Evolutionary conservation across 1,140 invertebrate species (phyloP), one percentile per base, ranked within the genome.

Genomic region (Ctenoplectra terminalis): DNA sequence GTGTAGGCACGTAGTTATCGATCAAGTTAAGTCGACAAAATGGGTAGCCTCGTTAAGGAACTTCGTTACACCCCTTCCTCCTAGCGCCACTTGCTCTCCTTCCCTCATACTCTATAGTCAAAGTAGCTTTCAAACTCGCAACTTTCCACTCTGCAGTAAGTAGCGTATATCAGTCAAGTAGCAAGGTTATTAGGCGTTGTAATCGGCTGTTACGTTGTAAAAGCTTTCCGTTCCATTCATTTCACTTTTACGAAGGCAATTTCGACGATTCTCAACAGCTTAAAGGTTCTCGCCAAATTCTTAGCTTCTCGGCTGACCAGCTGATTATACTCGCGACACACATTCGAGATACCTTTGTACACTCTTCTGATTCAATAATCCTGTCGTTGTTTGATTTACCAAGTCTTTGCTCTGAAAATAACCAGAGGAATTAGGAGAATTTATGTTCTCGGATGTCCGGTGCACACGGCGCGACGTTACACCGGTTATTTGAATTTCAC

Each of bases 21-120:
- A 92, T 90, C 89, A 90, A 87, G 85, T 87, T 87, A 87, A 87
- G 86, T 88, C 88, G 90, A 84, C 89, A 85, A 89, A 90, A 90
- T 89, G 88, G 90, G 89, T 90, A 90, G 90, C 89, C 90, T 91
- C 90, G 90, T 91, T 91, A 92, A 90, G 88, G 81, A 92, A 92
- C 88, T 92, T 91, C 87, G 89, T 90, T 90, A 89, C 86, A 69
- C 61, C 79, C 64, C 79, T 74, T 34, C 74, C 70, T 37, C 50
- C 69, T 43, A 40, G 43, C n/a, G 63, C 56, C 61, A 61, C 84
- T 79, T 71, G 66, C 63, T 63, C 76, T 71, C 83, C 71, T 81
- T 74, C 69, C 69, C 46, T 66, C 76, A n/a, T 61, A 5, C 54
- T 61, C 86, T 82, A 83, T 83, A 87, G 84, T 86, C 86, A 90